Evolutionary conservation across 1,140 invertebrate species (phyloP).

Genomic region (Alviniconcha marisindica): DNA sequence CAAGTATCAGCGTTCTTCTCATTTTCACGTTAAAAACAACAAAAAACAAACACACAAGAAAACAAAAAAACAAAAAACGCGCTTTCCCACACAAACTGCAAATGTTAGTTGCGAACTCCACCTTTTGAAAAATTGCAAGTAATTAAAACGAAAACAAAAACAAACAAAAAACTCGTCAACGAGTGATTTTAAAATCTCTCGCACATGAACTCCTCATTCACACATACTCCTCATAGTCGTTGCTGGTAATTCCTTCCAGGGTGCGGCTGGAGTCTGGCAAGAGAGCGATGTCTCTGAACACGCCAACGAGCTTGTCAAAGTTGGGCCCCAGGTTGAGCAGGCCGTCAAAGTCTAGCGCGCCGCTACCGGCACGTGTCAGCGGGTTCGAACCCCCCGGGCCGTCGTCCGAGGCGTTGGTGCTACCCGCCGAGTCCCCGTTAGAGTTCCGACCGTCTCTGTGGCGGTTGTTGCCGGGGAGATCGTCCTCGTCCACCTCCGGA

Average conservation of each 20-base stretch:
- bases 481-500: slow-evolving; percentile 78
- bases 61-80: neutral
- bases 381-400: slow-evolving; percentile 63
- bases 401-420: slow-evolving; percentile 91
- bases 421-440: slow-evolving; percentile 90
- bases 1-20: no score
- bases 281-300: slow-evolving; percentile 97
- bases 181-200: no score
- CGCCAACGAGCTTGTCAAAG: slow-evolving; percentile 95
- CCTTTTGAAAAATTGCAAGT: no score
- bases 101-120: neutral
- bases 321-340: slow-evolving; percentile 96
- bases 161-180: no score
- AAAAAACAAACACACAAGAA: neutral
- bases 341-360: slow-evolving; percentile 88
- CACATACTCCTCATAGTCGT: slow-evolving; percentile 62
- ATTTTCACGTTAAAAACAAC: no score
- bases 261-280: slow-evolving; percentile 81
- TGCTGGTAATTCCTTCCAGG: slow-evolving; percentile 39
- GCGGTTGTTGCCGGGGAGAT: slow-evolving; percentile 65
- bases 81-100: neutral
- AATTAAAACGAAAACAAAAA: no score
- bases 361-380: slow-evolving; percentile 67
- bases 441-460: slow-evolving; percentile 91
- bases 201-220: slow-evolving; percentile 16